Percentiles rank a stretch among this genome's conserved stretches.
These are phyloP conservation scores for Chiroxiphia lanceolata DNA, from an alignment of 2,797 vertebrate species.

Conservation along the genomic window DNA sequence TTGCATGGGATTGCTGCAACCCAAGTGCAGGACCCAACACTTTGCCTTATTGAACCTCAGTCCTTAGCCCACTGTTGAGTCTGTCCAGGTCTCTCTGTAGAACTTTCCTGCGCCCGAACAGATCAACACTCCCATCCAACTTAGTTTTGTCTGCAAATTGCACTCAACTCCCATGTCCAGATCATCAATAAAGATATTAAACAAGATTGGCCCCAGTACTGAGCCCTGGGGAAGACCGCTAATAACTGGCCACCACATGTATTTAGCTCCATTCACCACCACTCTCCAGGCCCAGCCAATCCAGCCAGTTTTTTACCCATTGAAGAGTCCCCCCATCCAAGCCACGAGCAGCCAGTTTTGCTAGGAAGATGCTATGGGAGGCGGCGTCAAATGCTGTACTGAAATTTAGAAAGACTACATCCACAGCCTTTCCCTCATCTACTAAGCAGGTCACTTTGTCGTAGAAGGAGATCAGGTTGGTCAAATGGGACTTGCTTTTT, in stretches of 20 bases:
- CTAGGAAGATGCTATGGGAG: not conserved
- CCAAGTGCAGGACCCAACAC: not conserved
- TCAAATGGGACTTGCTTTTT: not conserved
- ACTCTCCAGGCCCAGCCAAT: fast-evolving
- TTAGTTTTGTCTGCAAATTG: not conserved
- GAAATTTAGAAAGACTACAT: not conserved
- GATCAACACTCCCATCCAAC: not conserved
- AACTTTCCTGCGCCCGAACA: not conserved
- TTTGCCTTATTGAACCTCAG: not conserved
- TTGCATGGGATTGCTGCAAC: not conserved
- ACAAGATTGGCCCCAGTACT: not conserved
- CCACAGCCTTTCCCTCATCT: not conserved
- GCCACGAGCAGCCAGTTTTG: not conserved
- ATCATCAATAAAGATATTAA: not conserved
- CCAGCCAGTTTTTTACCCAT: not conserved
- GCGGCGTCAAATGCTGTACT: not conserved
- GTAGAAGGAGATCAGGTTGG: not conserved
- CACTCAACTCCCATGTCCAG: not conserved
- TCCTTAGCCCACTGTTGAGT: not conserved
- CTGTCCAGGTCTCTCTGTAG: not conserved
- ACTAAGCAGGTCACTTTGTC: not conserved
- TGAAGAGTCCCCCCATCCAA: not conserved
- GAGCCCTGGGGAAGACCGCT: fast-evolving
- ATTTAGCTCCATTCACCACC: not conserved
- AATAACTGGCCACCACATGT: not conserved